Evolutionary conservation across 2,797 vertebrate species (phyloP).

Genomic region (Spatula versicolor): DNA sequence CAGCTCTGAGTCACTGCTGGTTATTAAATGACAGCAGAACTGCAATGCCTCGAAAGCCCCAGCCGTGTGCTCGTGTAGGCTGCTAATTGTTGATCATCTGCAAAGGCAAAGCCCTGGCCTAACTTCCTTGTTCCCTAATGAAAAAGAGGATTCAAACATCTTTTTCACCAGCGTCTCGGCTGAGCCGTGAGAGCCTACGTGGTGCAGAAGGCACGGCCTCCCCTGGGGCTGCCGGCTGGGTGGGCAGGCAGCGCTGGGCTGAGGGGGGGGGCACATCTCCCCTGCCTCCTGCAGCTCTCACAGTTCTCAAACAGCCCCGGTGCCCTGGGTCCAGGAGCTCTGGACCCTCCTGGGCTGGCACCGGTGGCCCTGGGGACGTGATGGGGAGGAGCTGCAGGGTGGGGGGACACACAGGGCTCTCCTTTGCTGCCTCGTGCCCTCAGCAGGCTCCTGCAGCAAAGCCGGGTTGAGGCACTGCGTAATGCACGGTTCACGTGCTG

Average conservation of each 20-base stretch:
- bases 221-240: not conserved
- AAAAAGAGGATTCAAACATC: not conserved
- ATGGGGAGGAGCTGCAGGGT: not conserved
- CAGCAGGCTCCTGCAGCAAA: not conserved
- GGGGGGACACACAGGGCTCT: not conserved
- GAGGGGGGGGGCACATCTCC: not conserved
- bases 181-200: accelerated
- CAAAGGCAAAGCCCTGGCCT: not conserved
- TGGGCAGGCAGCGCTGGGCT: not conserved
- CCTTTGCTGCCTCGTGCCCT: not conserved
- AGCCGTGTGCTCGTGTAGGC: not conserved
- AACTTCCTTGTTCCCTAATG: not conserved
- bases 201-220: accelerated
- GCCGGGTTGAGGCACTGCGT: not conserved
- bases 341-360: not conserved
- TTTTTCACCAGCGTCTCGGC: not conserved
- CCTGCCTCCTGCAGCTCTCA: not conserved
- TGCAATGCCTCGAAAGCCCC: conserved; percentile 17
- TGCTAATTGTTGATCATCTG: conserved; percentile 16
- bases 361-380: not conserved
- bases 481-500: not conserved
- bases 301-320: not conserved
- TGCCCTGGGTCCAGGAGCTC: not conserved
- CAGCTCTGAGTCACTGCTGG: conserved; percentile 17
- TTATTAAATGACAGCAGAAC: conserved; percentile 19